These are phyloP conservation scores for Oncorhynchus masou DNA, from an alignment of 2,113 vertebrate species.

Conservation along the genomic window DNA sequence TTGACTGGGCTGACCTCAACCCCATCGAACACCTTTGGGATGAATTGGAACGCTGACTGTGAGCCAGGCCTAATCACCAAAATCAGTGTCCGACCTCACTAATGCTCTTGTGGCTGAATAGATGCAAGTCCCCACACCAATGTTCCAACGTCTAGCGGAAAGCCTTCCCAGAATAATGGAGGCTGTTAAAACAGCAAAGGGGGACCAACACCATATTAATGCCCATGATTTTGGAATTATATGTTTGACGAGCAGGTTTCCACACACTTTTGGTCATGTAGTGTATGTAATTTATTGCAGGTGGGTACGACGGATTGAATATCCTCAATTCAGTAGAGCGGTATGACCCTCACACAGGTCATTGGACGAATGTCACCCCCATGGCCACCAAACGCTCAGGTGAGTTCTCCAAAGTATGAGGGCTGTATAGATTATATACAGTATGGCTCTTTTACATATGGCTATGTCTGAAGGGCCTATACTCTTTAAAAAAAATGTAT, in stretches of 20 bases:
- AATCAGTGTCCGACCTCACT: too few species aligned
- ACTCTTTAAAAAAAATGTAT: neutral
- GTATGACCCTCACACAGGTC: slow-evolving; percentile 96
- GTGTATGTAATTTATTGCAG: slow-evolving; percentile 60
- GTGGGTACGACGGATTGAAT: slow-evolving; percentile 96
- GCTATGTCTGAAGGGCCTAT: slow-evolving; percentile 4
- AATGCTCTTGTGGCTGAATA: too few species aligned
- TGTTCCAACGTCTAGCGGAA: too few species aligned
- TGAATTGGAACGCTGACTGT: too few species aligned
- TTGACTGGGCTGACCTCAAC: too few species aligned
- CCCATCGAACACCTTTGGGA: too few species aligned
- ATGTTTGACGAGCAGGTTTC: neutral
- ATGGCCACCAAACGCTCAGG: slow-evolving; percentile 97
- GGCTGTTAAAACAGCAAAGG: too few species aligned
- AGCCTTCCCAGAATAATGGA: too few species aligned
- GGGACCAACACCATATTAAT: too few species aligned
- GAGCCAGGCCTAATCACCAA: too few species aligned
- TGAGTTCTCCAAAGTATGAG: slow-evolving; percentile 23
- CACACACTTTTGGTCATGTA: neutral
- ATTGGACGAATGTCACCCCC: slow-evolving; percentile 97
- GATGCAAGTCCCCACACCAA: too few species aligned
- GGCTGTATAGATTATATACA: neutral
- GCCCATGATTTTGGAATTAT: neutral
- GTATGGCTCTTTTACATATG: neutral
- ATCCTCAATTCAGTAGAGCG: slow-evolving; percentile 97